Base-by-base conservation (phyloP, 92 coral and sea anemone species). In the Palythoa grandiflora region DNA sequence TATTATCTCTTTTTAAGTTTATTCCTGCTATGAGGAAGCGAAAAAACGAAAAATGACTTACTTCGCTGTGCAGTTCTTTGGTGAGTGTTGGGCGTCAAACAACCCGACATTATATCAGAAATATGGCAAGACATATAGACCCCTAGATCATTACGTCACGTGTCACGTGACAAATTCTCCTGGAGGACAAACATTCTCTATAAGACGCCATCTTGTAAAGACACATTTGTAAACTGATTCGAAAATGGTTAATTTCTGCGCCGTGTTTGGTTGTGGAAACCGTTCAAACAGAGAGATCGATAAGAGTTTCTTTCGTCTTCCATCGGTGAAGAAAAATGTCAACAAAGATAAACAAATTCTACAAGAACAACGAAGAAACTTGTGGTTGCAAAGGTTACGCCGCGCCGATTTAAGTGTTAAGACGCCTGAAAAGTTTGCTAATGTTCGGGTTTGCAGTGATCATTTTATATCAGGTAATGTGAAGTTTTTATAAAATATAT, bases 21-120 rank as follows among this genome's bases (percentile, higher is more conserved):
- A 84, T 38, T 52, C 90, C 16, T 93, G 96, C 84, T 93, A 93
- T 68, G 78, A 92, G 48, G 94, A 91, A 47, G 96, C 98, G 12
- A 94, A 93, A 88, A 65, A 84, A 57, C 93, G 77, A 17, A 91
- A 95, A 28, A 93, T 87, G 80, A 52, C 51, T 66, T 94, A 92
- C 87, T 96, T 96, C 71, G 92, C 98, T 2, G 92, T 96, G 87
- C 98, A 96, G 93, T 96, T 92, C 87, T 96, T 86, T 44, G 98
- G 97, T 38, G 98, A 96, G 83, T 96, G 98, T 60, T 96, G 98
- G 98, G 98, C 92, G 6, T 88, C 94, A 15, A 83, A 94, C 68
- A 92, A 84, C 44, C 90, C 63, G 8, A 57, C n/a, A n/a, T n/a
- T n/a, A n/a, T n/a, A n/a, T n/a, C n/a, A n/a, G n/a, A n/a, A n/a